Percentiles rank a stretch among this genome's conserved stretches.
phyloP scores from a whole-genome alignment of 2,797 vertebrate species.

The Coranthus polyacanthus region DNA sequence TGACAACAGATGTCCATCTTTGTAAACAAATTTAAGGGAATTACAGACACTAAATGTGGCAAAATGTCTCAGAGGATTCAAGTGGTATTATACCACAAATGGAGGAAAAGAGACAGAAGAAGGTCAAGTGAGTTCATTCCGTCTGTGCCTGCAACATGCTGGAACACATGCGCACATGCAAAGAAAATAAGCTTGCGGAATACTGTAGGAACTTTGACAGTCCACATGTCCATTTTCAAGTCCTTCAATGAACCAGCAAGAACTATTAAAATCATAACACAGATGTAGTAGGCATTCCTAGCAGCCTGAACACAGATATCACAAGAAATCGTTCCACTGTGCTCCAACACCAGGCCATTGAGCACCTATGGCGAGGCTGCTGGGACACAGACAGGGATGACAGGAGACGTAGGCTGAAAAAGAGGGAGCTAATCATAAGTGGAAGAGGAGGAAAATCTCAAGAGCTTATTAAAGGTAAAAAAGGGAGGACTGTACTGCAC shows the following conservation, averaged over 20 bases:
- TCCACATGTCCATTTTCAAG: constrained; percentile 63
- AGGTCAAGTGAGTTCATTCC: constrained; percentile 66
- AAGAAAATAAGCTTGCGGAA: constrained; percentile 61
- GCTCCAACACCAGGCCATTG: not conserved
- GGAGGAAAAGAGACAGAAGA: constrained; percentile 30
- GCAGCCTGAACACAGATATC: constrained; percentile 29
- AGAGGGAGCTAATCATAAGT: not conserved
- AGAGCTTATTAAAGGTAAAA: constrained; percentile 6
- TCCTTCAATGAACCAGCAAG: constrained; percentile 53
- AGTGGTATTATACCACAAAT: constrained; percentile 32
- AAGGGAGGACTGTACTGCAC: not conserved
- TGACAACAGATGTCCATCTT: constrained; percentile 52
- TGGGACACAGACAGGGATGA: too few species aligned
- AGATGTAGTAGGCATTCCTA: constrained; percentile 60
- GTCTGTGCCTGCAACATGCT: constrained; percentile 54
- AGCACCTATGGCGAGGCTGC: too few species aligned
- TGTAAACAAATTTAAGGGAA: constrained; percentile 56
- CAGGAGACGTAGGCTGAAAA: not conserved
- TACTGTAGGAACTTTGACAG: constrained; percentile 23
- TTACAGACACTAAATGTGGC: constrained; percentile 47
- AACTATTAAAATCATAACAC: constrained; percentile 72
- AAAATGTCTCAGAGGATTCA: constrained; percentile 36
- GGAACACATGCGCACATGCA: constrained; percentile 39
- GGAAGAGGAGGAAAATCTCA: not conserved
- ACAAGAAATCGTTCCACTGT: not conserved